Conservation (phyloP, 2,888 invertebrate species). For the Polyploca ridens region DNA sequence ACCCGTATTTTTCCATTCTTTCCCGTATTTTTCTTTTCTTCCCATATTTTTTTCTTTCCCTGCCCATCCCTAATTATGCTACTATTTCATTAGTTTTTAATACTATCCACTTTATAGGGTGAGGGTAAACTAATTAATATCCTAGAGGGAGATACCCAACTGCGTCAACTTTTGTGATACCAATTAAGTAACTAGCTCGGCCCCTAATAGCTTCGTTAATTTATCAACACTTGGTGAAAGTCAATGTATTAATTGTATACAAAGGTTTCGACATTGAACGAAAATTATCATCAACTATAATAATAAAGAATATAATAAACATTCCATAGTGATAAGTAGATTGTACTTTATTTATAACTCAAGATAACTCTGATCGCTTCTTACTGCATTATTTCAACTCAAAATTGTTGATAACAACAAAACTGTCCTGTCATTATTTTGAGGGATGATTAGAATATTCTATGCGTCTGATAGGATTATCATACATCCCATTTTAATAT, state of each 20-base stretch:
- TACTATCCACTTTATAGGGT: not conserved
- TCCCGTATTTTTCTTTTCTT: no score
- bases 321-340: slow-evolving; percentile 2
- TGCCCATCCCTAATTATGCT: no score
- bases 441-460: no score
- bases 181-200: not conserved
- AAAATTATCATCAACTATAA: not conserved
- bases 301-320: slow-evolving; percentile 1
- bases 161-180: slow-evolving; percentile 3
- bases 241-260: not conserved
- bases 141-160: slow-evolving; percentile 2
- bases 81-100: not conserved
- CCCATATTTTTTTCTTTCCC: no score
- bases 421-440: no score
- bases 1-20: no score
- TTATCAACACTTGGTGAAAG: not conserved
- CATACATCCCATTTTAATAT: no score
- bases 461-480: no score
- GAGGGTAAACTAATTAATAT: slow-evolving; percentile 4
- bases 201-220: not conserved
- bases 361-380: not conserved
- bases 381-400: no score
- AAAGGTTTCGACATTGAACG: not conserved
- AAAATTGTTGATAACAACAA: no score
- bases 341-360: not conserved